Evolutionary conservation across 2,797 vertebrate genomes (phyloP), one percentile per base, ranked within the genome.

Genomic region (Mormyrus hasselquistii): DNA sequence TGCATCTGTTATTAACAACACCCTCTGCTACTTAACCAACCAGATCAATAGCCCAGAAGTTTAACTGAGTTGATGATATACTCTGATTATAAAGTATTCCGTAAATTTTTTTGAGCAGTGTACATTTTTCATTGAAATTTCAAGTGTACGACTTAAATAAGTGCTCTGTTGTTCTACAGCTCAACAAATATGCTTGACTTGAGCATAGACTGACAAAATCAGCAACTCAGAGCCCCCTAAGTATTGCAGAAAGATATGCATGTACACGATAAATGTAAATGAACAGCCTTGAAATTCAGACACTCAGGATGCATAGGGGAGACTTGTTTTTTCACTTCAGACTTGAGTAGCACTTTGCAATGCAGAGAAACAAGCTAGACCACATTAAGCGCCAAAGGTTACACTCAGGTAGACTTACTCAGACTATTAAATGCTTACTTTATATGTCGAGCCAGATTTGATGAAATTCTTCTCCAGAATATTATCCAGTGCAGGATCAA

Each of bases 401-500:
- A 16, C 10, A 73, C 65, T 62, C 59, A 62, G 22, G 59, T 62
- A 38, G 65, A 34, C 12, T 38, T 38, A 14, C 29, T 73, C 65
- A 73, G 65, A 73, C 25, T 73, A 38, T 38, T 73, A 29, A 73
- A 16, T 4, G 4, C 65, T 93, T 93, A 96, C 97, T 93, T 97
- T 97, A 41, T 94, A 93, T 0, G 95, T 95, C 47, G 96, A 97
- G 90, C 97, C 97, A 88, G 95, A 95, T 93, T 96, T 97, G 89
- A 97, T 97, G 92, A 96, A 97, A 93, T 97, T 97, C 91, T 97
- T 97, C 94, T 97, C 97, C 91, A 97, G 93, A 73, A 97, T 94
- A 91, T 97, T 96, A 94, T 97, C 97, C 88, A 97, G 92, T 53
- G 95, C 95, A 0, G 97, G 97, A 92, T 97, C 97, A 86, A 97